Evolutionary conservation across 2,888 invertebrate species (phyloP).

Genomic region (Gortyna flavago): DNA sequence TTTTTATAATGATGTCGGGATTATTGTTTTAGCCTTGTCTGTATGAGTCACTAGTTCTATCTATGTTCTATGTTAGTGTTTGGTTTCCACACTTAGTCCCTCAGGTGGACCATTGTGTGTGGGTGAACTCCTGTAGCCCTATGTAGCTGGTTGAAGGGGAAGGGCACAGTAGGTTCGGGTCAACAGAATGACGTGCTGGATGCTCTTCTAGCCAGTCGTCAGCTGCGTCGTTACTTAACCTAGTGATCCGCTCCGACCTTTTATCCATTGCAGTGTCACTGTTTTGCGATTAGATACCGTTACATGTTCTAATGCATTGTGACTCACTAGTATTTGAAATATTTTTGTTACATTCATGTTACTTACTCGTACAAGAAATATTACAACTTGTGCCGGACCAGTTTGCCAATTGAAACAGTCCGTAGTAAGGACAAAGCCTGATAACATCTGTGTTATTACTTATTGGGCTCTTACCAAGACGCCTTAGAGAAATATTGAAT

Average conservation of each 20-base stretch:
- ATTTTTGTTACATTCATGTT: neutral
- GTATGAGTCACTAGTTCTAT: neutral
- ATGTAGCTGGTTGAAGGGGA: too few species aligned
- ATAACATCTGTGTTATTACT: neutral
- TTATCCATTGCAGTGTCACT: neutral
- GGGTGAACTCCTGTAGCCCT: neutral
- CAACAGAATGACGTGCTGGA: neutral
- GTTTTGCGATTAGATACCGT: neutral
- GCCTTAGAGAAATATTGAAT: constrained; percentile 26
- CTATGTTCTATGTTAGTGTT: too few species aligned
- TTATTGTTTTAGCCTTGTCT: constrained; percentile 9
- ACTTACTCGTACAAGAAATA: neutral
- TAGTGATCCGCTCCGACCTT: too few species aligned
- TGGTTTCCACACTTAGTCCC: too few species aligned
- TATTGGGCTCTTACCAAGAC: neutral
- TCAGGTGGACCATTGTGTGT: too few species aligned
- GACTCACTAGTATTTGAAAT: neutral
- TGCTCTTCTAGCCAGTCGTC: neutral
- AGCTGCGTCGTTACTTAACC: too few species aligned
- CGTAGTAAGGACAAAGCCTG: neutral
- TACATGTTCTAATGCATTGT: neutral
- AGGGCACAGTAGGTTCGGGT: neutral
- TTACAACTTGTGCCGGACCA: neutral
- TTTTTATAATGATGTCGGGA: constrained; percentile 18
- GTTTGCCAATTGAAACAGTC: neutral